Conservation (phyloP, 2,797 vertebrate genomes). For the Pseudomugil tenellus region DNA sequence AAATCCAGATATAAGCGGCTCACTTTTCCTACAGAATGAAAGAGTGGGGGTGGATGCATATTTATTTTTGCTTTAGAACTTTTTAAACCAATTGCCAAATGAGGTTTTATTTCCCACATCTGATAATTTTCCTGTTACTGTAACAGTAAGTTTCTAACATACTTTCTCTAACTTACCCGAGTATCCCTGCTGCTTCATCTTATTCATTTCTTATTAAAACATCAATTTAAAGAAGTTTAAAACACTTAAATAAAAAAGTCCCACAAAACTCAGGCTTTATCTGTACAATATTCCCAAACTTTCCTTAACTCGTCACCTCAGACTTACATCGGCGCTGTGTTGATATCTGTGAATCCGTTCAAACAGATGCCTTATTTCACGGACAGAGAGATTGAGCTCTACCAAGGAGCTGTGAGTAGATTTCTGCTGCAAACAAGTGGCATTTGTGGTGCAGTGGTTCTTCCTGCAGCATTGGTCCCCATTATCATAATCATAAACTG, state of each 20-base stretch:
- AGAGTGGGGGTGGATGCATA: neutral
- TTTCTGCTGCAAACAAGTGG: neutral
- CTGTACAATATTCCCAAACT: neutral
- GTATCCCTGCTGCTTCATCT: too few relatives aligned
- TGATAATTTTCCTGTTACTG: neutral
- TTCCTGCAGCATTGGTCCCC: neutral
- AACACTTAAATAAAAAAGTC: neutral
- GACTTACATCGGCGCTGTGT: slow-evolving; percentile 95
- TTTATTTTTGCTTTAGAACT: neutral
- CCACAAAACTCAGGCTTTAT: neutral
- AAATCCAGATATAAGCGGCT: neutral
- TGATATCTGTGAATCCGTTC: slow-evolving; percentile 97
- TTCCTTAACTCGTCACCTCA: slow-evolving; percentile 82
- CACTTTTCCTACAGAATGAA: neutral
- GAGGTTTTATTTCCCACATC: neutral
- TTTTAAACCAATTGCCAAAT: too few relatives aligned
- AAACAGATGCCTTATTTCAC: slow-evolving; percentile 99
- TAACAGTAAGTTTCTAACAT: too few relatives aligned
- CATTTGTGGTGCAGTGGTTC: neutral
- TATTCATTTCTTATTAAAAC: too few relatives aligned
- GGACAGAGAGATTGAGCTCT: slow-evolving; percentile 92
- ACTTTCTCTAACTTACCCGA: neutral
- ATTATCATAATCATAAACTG: neutral
- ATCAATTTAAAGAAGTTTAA: too few relatives aligned
- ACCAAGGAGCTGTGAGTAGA: slow-evolving; percentile 94